Base-by-base conservation (phyloP, 2,888 invertebrate genomes). In the Gibbula magus region DNA sequence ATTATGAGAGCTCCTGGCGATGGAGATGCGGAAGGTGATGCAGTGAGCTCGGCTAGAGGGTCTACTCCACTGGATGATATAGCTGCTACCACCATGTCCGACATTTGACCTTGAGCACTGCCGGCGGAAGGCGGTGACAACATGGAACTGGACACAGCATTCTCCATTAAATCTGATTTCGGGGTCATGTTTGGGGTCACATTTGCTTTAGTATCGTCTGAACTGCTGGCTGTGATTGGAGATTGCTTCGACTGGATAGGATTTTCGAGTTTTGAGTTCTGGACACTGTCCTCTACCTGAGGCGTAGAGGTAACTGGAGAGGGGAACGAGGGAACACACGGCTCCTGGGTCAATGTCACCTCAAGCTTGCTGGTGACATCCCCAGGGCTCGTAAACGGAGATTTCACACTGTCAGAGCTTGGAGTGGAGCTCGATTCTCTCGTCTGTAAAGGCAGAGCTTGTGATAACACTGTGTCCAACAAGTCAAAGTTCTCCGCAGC, bases 41-140 rank as follows among this genome's bases (percentile, higher is more conserved):
- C 81, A 5, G 73, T 25, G 13, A 81, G 75, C 29, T 81, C 81
- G 0, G 76, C 70, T 70, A 81, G 35, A 25, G 54, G 67, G 32
- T 81, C 81, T 13, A 81, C 75, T 10, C 53, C 75, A 0, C 78
- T 78, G n/a, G 78, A 78, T 22, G 78, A 81, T 54, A 45, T 70
- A n/a, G 66, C 70, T 67, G 75, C 53, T 22, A 61, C 45, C 1
- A 78, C 78, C 35, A 78, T 67, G 51, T 81, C 81, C 22, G 75
- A 25, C 18, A 61, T 52, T 45, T 70, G 74, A 61, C 39, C 25
- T 45, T 61, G 52, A 8, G 54, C 53, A 54, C 53, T 53, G n/a
- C 53, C 53, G 2, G 52, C 54, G 18, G 75, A 75, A 20, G 75
- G 35, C 1, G 75, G 75, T 25, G 75, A 61, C 51, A 52, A 51